phyloP scores from a whole-genome alignment of 2,113 vertebrate genomes.

The Cephalopterus ornatus region DNA sequence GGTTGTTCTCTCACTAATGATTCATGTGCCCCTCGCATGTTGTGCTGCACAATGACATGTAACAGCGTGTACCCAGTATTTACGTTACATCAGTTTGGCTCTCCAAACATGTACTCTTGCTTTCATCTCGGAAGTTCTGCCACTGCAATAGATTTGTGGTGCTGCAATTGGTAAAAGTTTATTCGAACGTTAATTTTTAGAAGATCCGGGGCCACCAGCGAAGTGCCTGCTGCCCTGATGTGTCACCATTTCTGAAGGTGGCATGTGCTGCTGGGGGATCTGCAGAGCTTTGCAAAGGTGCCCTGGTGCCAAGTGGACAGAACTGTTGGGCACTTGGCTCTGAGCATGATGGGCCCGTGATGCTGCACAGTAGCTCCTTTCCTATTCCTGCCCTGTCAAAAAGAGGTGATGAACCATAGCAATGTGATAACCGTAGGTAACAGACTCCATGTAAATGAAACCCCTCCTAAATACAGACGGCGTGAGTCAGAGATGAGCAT shows the following conservation, averaged over 20 bases:
- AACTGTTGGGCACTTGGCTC: not conserved
- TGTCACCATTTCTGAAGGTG: not conserved
- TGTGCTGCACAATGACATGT: conserved; percentile 49
- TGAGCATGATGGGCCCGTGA: not conserved
- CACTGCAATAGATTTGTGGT: not conserved
- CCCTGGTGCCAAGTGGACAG: rapidly evolving
- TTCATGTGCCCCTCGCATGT: conserved; percentile 56
- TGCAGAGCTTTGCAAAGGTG: not conserved
- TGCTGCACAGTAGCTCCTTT: not conserved
- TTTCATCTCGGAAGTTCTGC: conserved; percentile 46
- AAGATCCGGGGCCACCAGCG: not conserved
- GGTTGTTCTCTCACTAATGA: conserved; percentile 44
- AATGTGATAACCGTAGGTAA: not conserved
- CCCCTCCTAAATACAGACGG: not conserved
- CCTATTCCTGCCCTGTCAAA: not conserved
- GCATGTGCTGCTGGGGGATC: not conserved
- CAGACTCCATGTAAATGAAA: not conserved
- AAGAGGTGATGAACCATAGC: not conserved
- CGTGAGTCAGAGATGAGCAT: not conserved
- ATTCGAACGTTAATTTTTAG: not conserved
- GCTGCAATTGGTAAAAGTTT: not conserved
- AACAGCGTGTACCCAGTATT: conserved; percentile 13
- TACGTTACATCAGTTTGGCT: not conserved
- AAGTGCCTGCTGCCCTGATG: not conserved
- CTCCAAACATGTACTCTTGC: not conserved